Conservation (phyloP, 2,888 invertebrate species). For the Chrysolina haemoptera region DNA sequence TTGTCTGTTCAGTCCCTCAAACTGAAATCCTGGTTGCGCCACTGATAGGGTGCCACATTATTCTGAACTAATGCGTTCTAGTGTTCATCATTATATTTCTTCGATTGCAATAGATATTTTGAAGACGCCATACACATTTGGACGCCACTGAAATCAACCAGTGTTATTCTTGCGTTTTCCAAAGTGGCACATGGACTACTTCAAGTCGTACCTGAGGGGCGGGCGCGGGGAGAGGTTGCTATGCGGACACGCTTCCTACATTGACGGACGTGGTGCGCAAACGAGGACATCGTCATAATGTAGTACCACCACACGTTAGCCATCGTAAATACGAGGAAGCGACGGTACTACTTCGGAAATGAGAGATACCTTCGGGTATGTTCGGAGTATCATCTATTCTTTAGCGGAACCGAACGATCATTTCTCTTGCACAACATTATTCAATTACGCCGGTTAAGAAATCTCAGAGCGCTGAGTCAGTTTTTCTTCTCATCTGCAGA, state of each 20-base stretch:
- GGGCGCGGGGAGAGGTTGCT: conserved; percentile 56
- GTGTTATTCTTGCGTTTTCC: conserved; percentile 8
- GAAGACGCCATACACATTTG: not conserved
- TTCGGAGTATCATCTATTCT: not conserved
- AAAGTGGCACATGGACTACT: conserved; percentile 31
- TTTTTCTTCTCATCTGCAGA: conserved; percentile 38
- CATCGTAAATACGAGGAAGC: not conserved
- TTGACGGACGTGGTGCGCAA: conserved; percentile 63
- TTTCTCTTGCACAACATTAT: not conserved
- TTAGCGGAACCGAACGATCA: too few species aligned
- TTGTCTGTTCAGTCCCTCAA: too few species aligned
- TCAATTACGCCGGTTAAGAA: not conserved
- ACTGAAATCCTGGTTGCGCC: too few species aligned
- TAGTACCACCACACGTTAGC: not conserved
- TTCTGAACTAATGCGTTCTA: too few species aligned
- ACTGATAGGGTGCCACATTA: too few species aligned
- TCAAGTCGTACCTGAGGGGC: conserved; percentile 32
- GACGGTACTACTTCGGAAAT: not conserved
- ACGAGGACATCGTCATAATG: conserved; percentile 27
- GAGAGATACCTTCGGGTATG: not conserved
- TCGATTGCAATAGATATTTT: not conserved
- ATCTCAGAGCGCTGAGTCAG: conserved; percentile 31
- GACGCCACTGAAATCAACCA: conserved; percentile 17
- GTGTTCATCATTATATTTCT: too few species aligned
- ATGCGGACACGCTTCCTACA: conserved; percentile 69